Percentiles rank a stretch among this genome's conserved stretches.
Conservation (phyloP, 2,113 vertebrate species). For the Actinemys pallida region DNA sequence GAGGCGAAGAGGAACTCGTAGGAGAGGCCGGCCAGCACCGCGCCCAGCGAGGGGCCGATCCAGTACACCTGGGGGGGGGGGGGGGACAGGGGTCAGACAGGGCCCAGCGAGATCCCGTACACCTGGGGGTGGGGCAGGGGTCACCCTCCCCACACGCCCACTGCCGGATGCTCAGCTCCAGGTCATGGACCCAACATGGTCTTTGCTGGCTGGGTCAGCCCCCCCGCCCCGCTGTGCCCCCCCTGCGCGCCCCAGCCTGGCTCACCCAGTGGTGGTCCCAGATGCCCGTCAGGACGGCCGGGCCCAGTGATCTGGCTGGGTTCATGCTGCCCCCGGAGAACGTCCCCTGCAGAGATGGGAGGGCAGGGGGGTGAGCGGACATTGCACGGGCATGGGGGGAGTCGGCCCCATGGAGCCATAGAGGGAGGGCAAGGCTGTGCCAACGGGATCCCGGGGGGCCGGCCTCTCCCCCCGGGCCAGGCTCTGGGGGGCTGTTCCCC, state of each 20-base stretch:
- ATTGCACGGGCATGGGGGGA: not conserved
- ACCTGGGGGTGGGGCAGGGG: no score
- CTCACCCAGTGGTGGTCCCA: conserved; percentile 90
- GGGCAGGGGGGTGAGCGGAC: not conserved
- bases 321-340: conserved; percentile 89
- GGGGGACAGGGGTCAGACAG: not conserved
- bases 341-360: conserved; percentile 66
- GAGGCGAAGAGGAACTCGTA: conserved; percentile 85
- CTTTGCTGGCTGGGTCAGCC: not conserved
- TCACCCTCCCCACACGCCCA: no score
- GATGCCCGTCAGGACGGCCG: conserved; percentile 83
- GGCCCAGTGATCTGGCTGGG: conserved; percentile 82
- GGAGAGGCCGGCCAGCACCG: conserved; percentile 80
- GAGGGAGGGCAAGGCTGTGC: no score
- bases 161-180: not conserved
- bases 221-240: not conserved
- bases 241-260: not conserved
- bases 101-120: not conserved
- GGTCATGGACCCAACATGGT: not conserved
- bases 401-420: fast-evolving
- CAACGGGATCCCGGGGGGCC: no score
- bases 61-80: conserved; percentile 79
- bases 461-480: no score
- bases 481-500: no score
- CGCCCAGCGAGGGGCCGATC: conserved; percentile 83